These are phyloP conservation scores for Drosophila monieri DNA, from an alignment of 2,888 invertebrate species.

Conservation along the genomic window DNA sequence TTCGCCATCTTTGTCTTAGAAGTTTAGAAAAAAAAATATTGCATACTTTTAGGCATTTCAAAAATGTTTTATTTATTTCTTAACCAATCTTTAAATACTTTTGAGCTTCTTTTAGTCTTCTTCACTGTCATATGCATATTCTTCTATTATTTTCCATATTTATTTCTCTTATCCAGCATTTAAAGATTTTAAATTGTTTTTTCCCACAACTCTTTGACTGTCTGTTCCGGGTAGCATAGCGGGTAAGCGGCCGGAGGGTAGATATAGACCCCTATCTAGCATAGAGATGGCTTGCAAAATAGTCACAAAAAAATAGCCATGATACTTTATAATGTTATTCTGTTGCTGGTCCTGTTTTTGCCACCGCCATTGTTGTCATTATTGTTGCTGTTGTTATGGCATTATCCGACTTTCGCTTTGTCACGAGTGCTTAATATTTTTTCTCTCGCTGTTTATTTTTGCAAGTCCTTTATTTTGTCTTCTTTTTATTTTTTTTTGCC, in stretches of 20 bases:
- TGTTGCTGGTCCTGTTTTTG: constrained; percentile 22
- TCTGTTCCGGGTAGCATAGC: constrained; percentile 17
- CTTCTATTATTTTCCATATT: background rate
- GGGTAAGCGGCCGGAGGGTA: background rate
- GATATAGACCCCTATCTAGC: background rate
- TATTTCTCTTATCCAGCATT: constrained; percentile 1
- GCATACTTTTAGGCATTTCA: no score
- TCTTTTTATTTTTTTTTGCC: background rate
- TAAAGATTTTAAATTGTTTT: constrained; percentile 53
- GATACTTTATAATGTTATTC: constrained; percentile 42
- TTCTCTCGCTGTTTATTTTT: constrained; percentile 5
- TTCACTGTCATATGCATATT: background rate
- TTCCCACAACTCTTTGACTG: constrained; percentile 64
- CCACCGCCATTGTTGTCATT: constrained; percentile 33
- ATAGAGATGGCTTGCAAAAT: background rate
- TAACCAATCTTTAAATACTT: no score
- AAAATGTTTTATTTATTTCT: no score
- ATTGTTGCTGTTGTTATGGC: constrained; percentile 28
- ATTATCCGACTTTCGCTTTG: constrained; percentile 68
- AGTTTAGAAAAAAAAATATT: no score
- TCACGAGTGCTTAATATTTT: constrained; percentile 52
- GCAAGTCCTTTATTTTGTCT: constrained; percentile 12
- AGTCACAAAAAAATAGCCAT: constrained; percentile 14
- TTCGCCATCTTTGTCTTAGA: no score
- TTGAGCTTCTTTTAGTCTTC: no score